A percentile compares a stretch with the other conserved stretches of the same genome.
Evolutionary conservation across 2,113 vertebrate genomes (phyloP).

Genomic region (Hemichromis elongatus): DNA sequence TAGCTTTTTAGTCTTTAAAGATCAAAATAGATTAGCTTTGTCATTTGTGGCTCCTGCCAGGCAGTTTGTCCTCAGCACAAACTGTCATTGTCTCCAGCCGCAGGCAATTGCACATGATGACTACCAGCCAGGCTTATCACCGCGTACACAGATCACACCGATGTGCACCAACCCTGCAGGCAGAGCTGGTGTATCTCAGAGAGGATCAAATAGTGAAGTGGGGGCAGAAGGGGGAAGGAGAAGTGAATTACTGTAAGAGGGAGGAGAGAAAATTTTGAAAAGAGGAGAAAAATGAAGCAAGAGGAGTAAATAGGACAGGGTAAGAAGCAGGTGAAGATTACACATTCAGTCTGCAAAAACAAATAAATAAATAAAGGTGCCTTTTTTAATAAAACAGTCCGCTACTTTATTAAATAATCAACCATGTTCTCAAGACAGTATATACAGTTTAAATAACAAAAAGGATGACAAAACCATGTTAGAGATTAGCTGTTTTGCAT

Average conservation of each 20-base stretch:
- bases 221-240: slow-evolving; percentile 33
- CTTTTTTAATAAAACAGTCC: background rate
- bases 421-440: background rate
- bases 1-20: slow-evolving; percentile 22
- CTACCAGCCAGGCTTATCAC: slow-evolving; percentile 56
- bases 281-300: background rate
- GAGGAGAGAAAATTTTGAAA: background rate
- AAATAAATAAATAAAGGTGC: background rate
- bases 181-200: slow-evolving; percentile 56
- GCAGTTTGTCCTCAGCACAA: slow-evolving; percentile 42
- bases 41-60: slow-evolving; percentile 45
- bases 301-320: background rate
- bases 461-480: background rate
- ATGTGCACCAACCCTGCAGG: slow-evolving; percentile 51
- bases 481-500: background rate
- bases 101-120: slow-evolving; percentile 56
- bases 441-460: background rate
- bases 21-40: slow-evolving; percentile 41
- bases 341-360: background rate
- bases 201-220: slow-evolving; percentile 61
- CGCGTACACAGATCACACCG: slow-evolving; percentile 56
- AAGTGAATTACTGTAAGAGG: slow-evolving; percentile 23
- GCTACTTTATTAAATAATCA: background rate
- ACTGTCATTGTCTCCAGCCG: slow-evolving; percentile 56
- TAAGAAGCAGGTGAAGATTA: background rate